These are phyloP conservation scores for Micromys minutus DNA, from an alignment of 2,113 vertebrate species.

Conservation along the genomic window DNA sequence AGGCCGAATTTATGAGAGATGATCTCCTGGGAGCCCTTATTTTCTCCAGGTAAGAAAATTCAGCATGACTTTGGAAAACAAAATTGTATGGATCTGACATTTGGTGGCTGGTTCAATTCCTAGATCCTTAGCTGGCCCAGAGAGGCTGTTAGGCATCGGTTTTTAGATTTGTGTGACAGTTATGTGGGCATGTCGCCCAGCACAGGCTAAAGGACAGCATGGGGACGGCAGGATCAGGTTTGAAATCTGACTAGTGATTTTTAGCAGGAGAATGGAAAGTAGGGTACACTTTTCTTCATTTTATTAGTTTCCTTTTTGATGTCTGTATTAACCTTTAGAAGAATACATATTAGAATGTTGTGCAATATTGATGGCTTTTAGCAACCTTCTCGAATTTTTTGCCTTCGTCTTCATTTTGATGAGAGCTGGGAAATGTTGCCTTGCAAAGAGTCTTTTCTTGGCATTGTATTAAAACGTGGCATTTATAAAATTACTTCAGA, in stretches of 20 bases:
- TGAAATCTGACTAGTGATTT: slow-evolving; percentile 44
- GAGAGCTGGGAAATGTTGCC: slow-evolving; percentile 60
- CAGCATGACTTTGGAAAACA: background rate
- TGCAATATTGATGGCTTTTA: slow-evolving; percentile 17
- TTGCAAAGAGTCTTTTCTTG: slow-evolving; percentile 53
- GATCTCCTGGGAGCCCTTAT: background rate
- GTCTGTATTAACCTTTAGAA: slow-evolving; percentile 43
- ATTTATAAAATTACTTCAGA: slow-evolving; percentile 64
- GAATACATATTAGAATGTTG: background rate
- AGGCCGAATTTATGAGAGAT: slow-evolving; percentile 35
- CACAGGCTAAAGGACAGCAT: background rate
- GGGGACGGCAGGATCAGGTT: background rate
- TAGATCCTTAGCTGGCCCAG: slow-evolving; percentile 42
- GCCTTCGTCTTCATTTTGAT: slow-evolving; percentile 42
- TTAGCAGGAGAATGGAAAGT: slow-evolving; percentile 34
- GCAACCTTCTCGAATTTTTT: slow-evolving; percentile 59
- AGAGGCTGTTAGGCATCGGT: background rate
- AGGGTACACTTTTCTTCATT: slow-evolving; percentile 14
- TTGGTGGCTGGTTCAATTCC: background rate
- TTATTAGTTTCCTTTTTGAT: slow-evolving; percentile 24
- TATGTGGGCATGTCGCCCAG: background rate
- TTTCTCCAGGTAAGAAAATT: slow-evolving; percentile 48
- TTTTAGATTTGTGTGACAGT: slow-evolving; percentile 8
- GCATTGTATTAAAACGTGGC: slow-evolving; percentile 56
- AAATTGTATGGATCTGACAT: slow-evolving; percentile 7